Conservation (phyloP, 2,888 invertebrate genomes). For the Liodrosophila aerea region DNA sequence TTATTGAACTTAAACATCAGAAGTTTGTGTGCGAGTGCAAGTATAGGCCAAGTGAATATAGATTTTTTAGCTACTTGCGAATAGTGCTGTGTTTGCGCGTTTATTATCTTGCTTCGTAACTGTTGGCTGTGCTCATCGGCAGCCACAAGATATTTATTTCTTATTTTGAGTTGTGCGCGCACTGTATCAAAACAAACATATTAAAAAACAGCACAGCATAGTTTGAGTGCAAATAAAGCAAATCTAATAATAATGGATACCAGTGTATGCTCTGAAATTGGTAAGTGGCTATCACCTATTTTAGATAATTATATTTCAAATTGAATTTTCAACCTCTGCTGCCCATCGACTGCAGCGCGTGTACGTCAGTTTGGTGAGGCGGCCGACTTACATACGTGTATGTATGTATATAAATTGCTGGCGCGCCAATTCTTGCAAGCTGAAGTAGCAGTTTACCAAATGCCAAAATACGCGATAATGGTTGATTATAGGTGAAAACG, state of each 20-base stretch:
- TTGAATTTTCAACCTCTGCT: slow-evolving; percentile 70
- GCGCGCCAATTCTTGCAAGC: slow-evolving; percentile 43
- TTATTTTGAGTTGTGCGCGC: slow-evolving; percentile 55
- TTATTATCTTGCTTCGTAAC: slow-evolving; percentile 33
- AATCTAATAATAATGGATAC: slow-evolving; percentile 25
- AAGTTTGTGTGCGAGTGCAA: slow-evolving; percentile 5
- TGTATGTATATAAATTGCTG: slow-evolving; percentile 31
- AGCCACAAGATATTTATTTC: slow-evolving; percentile 41
- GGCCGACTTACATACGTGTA: slow-evolving; percentile 24
- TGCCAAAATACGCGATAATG: too few species aligned
- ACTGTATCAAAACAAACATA: slow-evolving; percentile 35
- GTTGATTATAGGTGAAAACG: too few species aligned
- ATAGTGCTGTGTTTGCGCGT: slow-evolving; percentile 2
- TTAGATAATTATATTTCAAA: slow-evolving; percentile 57
- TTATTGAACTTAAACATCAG: slow-evolving; percentile 12
- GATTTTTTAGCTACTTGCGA: slow-evolving; percentile 7
- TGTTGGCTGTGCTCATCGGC: slow-evolving; percentile 25
- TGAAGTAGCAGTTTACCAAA: background rate
- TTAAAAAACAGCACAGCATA: background rate
- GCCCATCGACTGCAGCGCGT: slow-evolving; percentile 49
- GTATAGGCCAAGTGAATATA: slow-evolving; percentile 5
- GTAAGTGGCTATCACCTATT: slow-evolving; percentile 26
- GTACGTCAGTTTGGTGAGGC: slow-evolving; percentile 45
- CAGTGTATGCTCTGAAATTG: slow-evolving; percentile 26
- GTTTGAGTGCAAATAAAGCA: background rate